These are phyloP conservation scores for Mellivora capensis DNA, from an alignment of 2,113 vertebrate species.

Conservation along the genomic window DNA sequence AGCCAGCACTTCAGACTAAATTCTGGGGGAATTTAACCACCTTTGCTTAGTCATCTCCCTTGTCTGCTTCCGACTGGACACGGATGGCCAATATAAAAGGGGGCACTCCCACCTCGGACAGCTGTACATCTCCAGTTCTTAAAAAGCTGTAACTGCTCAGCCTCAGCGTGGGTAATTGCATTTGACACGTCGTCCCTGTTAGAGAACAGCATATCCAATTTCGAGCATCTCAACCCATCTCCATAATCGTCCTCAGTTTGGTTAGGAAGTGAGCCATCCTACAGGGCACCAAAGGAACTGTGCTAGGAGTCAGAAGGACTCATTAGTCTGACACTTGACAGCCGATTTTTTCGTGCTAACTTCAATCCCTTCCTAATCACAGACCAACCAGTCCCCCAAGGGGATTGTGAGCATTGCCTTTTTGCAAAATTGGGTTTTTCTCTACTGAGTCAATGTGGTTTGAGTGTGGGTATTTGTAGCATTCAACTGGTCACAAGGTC, in stretches of 20 bases:
- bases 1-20: neutral
- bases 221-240: neutral
- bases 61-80: neutral
- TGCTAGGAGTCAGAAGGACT: neutral
- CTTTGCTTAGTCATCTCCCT: neutral
- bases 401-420: neutral
- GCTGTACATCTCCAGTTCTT: neutral
- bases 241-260: neutral
- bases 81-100: neutral
- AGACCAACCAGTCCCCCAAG: neutral
- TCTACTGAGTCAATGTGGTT: neutral
- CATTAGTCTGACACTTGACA: neutral
- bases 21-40: neutral
- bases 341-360: conserved; percentile 21
- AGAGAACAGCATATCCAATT: neutral
- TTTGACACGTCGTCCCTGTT: neutral
- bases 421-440: conserved; percentile 46
- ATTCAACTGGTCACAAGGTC: neutral
- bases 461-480: neutral
- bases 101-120: neutral
- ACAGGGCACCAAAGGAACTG: neutral
- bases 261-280: neutral
- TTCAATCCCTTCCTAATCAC: conserved; percentile 26
- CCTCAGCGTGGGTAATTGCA: neutral
- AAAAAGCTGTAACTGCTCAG: neutral